Base-by-base conservation (phyloP, 2,888 invertebrate species). In the Oligia fasciuncula region DNA sequence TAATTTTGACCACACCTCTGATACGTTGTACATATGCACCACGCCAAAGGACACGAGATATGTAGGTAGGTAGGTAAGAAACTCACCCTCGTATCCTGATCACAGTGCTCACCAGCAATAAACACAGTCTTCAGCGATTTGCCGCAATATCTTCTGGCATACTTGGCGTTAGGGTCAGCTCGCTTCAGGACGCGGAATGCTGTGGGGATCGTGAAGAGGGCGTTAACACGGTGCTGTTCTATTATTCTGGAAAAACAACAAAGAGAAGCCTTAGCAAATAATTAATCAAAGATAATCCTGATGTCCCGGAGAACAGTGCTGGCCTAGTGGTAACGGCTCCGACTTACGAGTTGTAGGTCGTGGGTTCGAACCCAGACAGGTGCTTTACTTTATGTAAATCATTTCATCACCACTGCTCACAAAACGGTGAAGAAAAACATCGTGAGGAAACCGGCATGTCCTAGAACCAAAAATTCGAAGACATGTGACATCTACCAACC, bases 101-200 rank as follows among this genome's bases (percentile, higher is more conserved):
- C 99, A 92, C 99, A 99, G 92, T 99, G 99, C 93, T 99, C 99
- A 0, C 99, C 99, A 69, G 99, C 99, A 9, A 99, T 98, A 93
- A 98, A 99, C 76, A 99, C 97, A 2, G 97, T 97, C 84, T 97
- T 97, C 81, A 98, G 93, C 81, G 98, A 98, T 77, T 98, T 98
- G 29, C 97, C 97, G 74, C 98, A 98, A 92, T 98, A 98, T 89
- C 98, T 97, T 49, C 97, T 95, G 0, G 98, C 98, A 84, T 97
- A 97, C 88, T 97, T 97, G 1, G 97, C 97, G 57, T 98, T 97
- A 0, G 98, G 98, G 94, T 99, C 99, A 79, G 98, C 98, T 80
- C 98, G 97, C 91, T 98, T 98, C 78, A 99, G 97, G 5, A 99
- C 98, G 73, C 99, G 97, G 88, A 99, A 97, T 0, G 98, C 99